phyloP scores from a whole-genome alignment of 2,888 invertebrate species.

The Drosophila fungiperda region DNA sequence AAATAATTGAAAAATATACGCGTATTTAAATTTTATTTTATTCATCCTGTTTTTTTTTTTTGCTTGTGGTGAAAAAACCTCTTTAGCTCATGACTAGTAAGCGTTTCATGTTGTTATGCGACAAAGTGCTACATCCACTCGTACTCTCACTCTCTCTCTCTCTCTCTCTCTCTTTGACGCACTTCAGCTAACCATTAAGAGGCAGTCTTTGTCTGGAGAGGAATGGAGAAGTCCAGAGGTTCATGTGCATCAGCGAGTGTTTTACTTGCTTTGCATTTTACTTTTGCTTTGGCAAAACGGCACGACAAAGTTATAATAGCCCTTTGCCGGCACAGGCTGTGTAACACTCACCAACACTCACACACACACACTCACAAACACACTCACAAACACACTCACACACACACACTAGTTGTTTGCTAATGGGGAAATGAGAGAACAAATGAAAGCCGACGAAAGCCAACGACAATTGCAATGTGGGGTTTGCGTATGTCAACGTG shows the following conservation, averaged over 20 bases:
- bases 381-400: conserved; percentile 12
- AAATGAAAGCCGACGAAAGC: conserved; percentile 59
- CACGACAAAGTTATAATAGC: conserved; percentile 76
- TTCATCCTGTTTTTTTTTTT: conserved; percentile 2
- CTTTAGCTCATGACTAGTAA: conserved; percentile 36
- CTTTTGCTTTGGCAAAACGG: conserved; percentile 35
- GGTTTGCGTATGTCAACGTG: conserved; percentile 62
- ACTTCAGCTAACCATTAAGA: not conserved
- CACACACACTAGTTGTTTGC: conserved; percentile 7
- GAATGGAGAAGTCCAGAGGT: conserved; percentile 3
- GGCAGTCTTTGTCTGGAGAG: not conserved
- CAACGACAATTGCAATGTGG: conserved; percentile 68
- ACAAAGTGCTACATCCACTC: conserved; percentile 7
- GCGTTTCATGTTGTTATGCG: conserved; percentile 39
- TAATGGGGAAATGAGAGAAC: conserved; percentile 41
- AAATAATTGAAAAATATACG: conserved; percentile 34
- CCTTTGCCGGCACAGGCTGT: conserved; percentile 59
- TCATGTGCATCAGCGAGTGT: conserved; percentile 37
- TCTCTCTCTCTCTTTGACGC: not conserved
- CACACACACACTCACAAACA: conserved; percentile 10
- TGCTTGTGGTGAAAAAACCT: conserved; percentile 20
- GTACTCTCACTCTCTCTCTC: not conserved
- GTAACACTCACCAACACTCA: conserved; percentile 1
- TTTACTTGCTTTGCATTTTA: conserved; percentile 32
- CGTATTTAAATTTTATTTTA: conserved; percentile 8